phyloP scores from a whole-genome alignment of 2,797 vertebrate genomes.

The Lithobates sylvaticus region DNA sequence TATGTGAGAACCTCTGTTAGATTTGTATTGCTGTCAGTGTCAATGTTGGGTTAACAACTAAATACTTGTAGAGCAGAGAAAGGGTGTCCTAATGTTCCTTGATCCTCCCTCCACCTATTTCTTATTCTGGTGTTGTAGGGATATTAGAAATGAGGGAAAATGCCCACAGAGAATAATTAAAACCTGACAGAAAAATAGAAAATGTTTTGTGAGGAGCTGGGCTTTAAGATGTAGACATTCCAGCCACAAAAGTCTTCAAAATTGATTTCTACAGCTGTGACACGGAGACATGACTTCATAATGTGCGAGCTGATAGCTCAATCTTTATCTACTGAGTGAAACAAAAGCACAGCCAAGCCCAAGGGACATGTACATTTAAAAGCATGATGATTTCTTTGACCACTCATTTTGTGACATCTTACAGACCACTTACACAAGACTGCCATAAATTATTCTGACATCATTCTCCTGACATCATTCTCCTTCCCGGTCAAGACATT shows the following conservation, averaged over 20 bases:
- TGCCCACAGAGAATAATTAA: too few species aligned
- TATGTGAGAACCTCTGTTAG: too few species aligned
- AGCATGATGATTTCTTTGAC: slow-evolving; percentile 19
- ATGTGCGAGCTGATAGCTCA: slow-evolving; percentile 43
- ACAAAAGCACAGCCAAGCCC: slow-evolving; percentile 23
- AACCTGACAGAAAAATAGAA: too few species aligned
- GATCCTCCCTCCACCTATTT: too few species aligned
- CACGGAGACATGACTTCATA: slow-evolving; percentile 12
- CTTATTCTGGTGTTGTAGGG: too few species aligned
- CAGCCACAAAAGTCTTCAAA: not conserved
- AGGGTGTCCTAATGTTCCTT: too few species aligned
- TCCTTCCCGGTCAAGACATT: not conserved
- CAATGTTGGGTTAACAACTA: too few species aligned
- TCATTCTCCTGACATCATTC: slow-evolving; percentile 10
- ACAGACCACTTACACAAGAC: slow-evolving; percentile 15
- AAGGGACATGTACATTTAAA: slow-evolving; percentile 31
- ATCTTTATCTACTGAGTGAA: slow-evolving; percentile 44
- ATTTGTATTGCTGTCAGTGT: too few species aligned
- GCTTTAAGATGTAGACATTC: not conserved
- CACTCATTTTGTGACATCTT: slow-evolving; percentile 22
- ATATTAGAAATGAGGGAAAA: too few species aligned
- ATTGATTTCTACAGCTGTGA: slow-evolving; percentile 24
- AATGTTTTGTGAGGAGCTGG: too few species aligned
- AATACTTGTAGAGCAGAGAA: too few species aligned
- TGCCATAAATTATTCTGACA: slow-evolving; percentile 38